These are phyloP conservation scores for Ictidomys tridecemlineatus DNA, from an alignment of 2,113 vertebrate species.

Conservation along the genomic window DNA sequence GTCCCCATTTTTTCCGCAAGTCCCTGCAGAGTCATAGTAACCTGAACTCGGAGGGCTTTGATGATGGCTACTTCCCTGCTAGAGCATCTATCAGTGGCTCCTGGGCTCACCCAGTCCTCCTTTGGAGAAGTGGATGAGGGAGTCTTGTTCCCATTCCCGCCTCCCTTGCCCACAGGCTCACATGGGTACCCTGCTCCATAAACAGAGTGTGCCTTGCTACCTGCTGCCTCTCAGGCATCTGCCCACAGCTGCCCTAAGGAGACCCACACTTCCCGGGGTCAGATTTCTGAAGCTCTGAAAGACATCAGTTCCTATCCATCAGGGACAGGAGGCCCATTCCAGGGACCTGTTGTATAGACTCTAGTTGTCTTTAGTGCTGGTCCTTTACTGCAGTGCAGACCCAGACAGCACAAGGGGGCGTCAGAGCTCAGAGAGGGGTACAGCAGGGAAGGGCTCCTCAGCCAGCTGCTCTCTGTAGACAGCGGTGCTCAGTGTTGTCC, in stretches of 20 bases:
- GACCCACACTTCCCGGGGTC: background rate
- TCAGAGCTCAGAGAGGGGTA: background rate
- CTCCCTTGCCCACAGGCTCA: background rate
- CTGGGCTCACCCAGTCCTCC: background rate
- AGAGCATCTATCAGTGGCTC: background rate
- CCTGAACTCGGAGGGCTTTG: background rate
- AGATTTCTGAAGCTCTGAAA: conserved; percentile 12
- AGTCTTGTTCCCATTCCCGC: background rate
- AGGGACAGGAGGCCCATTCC: conserved; percentile 4
- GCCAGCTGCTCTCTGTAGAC: background rate
- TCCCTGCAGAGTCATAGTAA: background rate
- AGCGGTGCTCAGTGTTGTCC: accelerated
- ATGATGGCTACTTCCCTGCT: background rate
- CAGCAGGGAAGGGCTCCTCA: background rate
- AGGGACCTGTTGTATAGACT: background rate
- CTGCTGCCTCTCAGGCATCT: background rate
- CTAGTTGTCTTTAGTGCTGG: conserved; percentile 1
- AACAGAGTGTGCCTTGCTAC: background rate
- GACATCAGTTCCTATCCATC: background rate
- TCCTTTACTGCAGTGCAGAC: background rate
- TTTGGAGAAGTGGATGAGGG: background rate
- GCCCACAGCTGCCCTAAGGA: background rate
- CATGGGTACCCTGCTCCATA: background rate
- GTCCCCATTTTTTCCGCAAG: background rate
- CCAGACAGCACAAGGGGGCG: background rate